Base-by-base conservation (phyloP, 2,888 invertebrate species). In the Patella pellucida region DNA sequence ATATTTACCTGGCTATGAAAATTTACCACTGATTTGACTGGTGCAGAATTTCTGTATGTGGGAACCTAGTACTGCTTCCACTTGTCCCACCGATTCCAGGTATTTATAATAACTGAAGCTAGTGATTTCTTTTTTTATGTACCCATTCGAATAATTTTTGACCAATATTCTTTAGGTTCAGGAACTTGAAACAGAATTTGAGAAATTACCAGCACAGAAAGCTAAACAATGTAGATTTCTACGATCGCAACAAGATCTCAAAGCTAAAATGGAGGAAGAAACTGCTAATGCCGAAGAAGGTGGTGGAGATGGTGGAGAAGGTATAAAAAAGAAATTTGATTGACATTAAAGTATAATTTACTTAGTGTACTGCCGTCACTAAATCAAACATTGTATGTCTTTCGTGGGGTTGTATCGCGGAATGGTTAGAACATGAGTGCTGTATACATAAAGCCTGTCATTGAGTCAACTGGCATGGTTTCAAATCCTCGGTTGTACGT, bases 161-260 rank as follows among this genome's bases (percentile, higher is more conserved):
- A 41, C 9, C 41, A 41, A 41, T 41, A 9, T 41, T 41, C 41
- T 76, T 3, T 83, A 93, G 93, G 92, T 97, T 52, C 94, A 96
- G 76, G 98, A 98, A 91, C 91, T 99, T 69, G 95, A 98, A 85
- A 93, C 94, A 54, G 96, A 97, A 87, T 98, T 98, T 92, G 94
- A 94, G 71, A 96, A 96, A 87, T 91, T 89, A 14, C 85, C 94
- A 69, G 92, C 92, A 68, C 94, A 93, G 73, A 94, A 94, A 88
- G 94, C 94, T 0, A 90, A 92, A n/a, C 95, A 96, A 41, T 93
- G 92, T 0, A 92, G 97, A 15, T 96, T 94, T 87, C 92, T 97
- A 73, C 93, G 95, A 74, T 97, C 97, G 3, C 96, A 97, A 86
- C 96, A 95, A 91, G 94, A 94, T 83, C 94, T 94, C 19, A 88